phyloP scores from a whole-genome alignment of 2,797 vertebrate genomes.

The Scarus forsteni region DNA sequence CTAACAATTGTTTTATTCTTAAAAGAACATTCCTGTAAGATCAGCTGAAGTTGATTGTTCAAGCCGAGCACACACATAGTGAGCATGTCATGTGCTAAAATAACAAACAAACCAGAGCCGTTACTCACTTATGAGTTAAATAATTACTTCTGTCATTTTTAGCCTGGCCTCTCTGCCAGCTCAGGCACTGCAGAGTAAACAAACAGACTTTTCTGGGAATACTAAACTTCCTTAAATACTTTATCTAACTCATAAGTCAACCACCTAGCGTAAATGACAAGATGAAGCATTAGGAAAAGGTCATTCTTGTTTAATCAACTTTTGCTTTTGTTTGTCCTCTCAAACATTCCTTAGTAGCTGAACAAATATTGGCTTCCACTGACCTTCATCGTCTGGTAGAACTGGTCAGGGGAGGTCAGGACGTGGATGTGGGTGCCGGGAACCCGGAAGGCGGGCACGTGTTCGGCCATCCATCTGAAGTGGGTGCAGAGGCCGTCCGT shows the following conservation, averaged over 20 bases:
- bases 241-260: background rate
- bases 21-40: background rate
- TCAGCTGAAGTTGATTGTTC: background rate
- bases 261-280: background rate
- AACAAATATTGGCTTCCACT: slow-evolving; percentile 8
- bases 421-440: slow-evolving; percentile 88
- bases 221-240: background rate
- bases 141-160: background rate
- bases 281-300: background rate
- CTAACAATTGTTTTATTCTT: background rate
- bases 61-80: background rate
- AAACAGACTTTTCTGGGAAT: slow-evolving; percentile 6
- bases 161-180: background rate
- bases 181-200: background rate
- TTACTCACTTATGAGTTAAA: background rate
- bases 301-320: background rate
- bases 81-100: background rate
- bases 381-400: slow-evolving; percentile 96
- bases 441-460: slow-evolving; percentile 93
- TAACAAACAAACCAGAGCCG: no score
- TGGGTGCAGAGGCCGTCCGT: slow-evolving; percentile 79
- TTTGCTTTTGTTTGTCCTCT: background rate
- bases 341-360: background rate
- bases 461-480: slow-evolving; percentile 94
- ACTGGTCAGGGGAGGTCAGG: slow-evolving; percentile 91